Base-by-base conservation (phyloP, 2,113 vertebrate species). In the Trogon surrucura region DNA sequence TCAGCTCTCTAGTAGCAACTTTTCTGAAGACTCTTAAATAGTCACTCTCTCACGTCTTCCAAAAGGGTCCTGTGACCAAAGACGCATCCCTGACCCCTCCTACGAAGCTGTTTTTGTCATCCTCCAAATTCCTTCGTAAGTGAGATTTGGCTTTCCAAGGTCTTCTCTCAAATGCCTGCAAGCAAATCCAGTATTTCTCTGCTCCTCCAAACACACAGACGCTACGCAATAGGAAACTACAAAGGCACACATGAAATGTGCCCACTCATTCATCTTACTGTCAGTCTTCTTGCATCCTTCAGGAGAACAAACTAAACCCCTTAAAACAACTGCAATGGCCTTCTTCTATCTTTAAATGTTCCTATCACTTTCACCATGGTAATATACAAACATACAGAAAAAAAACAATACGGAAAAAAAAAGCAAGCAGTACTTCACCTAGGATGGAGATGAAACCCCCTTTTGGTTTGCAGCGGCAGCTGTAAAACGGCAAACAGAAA, bases 401-500 rank as follows among this genome's bases (percentile, higher is more conserved):
- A 34, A 41, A 34, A 16, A 3, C 25, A 30, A 64, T 5, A 34
- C 19, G 53, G 5, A 29, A 50, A 38, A 57, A 34, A 64, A 56
- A 69, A 84, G 36, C 2, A 71, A 45, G 4, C 25, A 62, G 36
- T 11, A 41, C 26, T 86, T 92, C 82, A 71, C 53, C 21, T 53
- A 72, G 48, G n/a, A 84, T 30, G 29, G 72, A 91, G 54, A 84
- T 79, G 50, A 91, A 91, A 69, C 16, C 5, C 10, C 4, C 10
- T 56, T 90, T 72, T 60, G 27, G 53, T 72, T 79, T 91, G 36
- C 61, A 92, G 48, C 21, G 95, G 82, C 71, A 93, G 80, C 69
- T 97, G 93, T 71, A 93, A 60, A 88, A 78, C 11, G 78, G 5
- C 5, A 34, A 95, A 72, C 48, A 72, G 83, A 44, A 86, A 93